Base-by-base conservation (phyloP, 2,888 invertebrate species). In the Therioaphis trifolii region DNA sequence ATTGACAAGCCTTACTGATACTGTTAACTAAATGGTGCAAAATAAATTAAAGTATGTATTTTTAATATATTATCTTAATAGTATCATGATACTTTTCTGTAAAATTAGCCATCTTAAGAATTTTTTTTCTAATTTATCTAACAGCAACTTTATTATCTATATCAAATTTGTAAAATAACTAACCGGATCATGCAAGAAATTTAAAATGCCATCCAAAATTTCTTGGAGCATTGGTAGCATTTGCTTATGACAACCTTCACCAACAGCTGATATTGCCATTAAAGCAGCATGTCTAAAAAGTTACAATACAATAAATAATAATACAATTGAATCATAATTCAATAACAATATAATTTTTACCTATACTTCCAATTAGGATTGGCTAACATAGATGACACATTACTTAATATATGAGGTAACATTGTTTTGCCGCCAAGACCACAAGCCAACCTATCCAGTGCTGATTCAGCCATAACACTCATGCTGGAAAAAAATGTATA, bases 231-330 rank as follows among this genome's bases (percentile, higher is more conserved):
- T 93, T 78, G 92, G 91, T 89, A 98, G 98, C 99, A 99, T 99
- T 89, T 98, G 97, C 88, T 97, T 96, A 88, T 97, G 97, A 88
- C 99, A 99, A 29, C 99, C 99, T 90, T 99, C 99, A 5, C 99
- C 99, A 85, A 98, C 95, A 0, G 98, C 97, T 9, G 98, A 99
- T 71, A 99, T 94, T 0, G 99, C 99, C 98, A 99, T 99, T 55
- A 99, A 91, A 2, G 97, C 99, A 63, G 99, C 99, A 89, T 99
- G 96, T n/a, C 93, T 90, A 86, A 24, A 87, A 87, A 84, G n/a
- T 21, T 14, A 52, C 4, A 69, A n/a, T 12, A 15, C 3, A 61
- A 55, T 27, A 24, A 24, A n/a, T n/a, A 29, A n/a, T n/a, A 0
- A 69, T 4, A n/a, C 11, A 52, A 43, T n/a, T 43, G 21, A 58